Base-by-base conservation (phyloP, 2,888 invertebrate genomes). In the Agrenia bidenticulata region DNA sequence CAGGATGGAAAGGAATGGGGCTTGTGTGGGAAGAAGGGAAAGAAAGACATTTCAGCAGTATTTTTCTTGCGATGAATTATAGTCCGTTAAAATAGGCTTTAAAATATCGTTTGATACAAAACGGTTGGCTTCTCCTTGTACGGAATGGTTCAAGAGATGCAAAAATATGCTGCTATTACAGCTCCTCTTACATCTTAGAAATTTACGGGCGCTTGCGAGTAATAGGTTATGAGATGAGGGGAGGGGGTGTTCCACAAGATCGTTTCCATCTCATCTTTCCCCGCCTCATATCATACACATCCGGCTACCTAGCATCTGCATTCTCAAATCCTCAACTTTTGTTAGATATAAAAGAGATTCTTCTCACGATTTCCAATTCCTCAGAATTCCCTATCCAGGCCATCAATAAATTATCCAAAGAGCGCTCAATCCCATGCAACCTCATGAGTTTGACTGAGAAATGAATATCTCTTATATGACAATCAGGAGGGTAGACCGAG, bases 101-200 rank as follows among this genome's bases (percentile, higher is more conserved):
- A 57, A 57, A 57, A 57, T 57, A 57, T 57, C 56, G 41, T 57
- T 51, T 57, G 56, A 45, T 57, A 39, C 17, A 27, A 55, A 55
- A 55, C 55, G 45, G 45, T 45, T 55, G 32, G 55, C 55, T 41
- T 57, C 56, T 57, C 37, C 23, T 57, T n/a, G 19, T 2, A 26
- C 4, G 32, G 7, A 9, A 26, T n/a, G 45, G 45, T 19, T 45
- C 4, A 55, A 13, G 37, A 57, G 37, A 57, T 57, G 56, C 56
- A 57, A 57, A 57, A 57, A 57, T 57, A 55, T 55, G 55, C 55
- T 55, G 5, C 55, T 55, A 55, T 27, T 55, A 55, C 51, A 21
- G 19, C 21, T 51, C 51, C 51, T 51, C 23, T 26, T 51, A 45
- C 15, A 19, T 45, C 15, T 21, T 51, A 23, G 4, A 24, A 24